A percentile compares a stretch with the other conserved stretches of the same genome.
Evolutionary conservation across 2,888 invertebrate species (phyloP).

Genomic region (Chloromyia formosa): DNA sequence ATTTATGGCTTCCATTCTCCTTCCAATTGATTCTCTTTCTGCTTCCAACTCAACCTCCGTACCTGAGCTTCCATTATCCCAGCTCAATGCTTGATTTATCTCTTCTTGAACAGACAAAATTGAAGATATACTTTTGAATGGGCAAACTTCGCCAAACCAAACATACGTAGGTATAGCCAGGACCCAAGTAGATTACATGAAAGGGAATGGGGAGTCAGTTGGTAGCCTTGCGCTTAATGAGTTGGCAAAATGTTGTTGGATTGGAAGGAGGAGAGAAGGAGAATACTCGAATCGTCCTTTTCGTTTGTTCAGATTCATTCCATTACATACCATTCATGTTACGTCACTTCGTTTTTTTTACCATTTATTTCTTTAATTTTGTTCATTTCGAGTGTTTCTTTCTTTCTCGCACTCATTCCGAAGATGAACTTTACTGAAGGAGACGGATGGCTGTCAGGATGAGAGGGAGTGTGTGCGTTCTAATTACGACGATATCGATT

Average conservation of each 20-base stretch:
- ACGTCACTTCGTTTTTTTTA: neutral
- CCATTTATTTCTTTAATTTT: slow-evolving; percentile 29
- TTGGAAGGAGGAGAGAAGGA: neutral
- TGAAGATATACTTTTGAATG: neutral
- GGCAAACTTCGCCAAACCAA: neutral
- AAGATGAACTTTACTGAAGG: slow-evolving; percentile 5
- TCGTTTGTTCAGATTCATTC: slow-evolving; percentile 11
- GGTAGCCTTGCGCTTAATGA: slow-evolving; percentile 25
- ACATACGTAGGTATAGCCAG: no score
- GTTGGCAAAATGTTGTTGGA: slow-evolving; percentile 19
- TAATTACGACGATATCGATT: slow-evolving; percentile 45
- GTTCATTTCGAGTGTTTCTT: slow-evolving; percentile 5
- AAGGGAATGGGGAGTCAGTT: neutral
- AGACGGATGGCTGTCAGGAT: slow-evolving; percentile 4
- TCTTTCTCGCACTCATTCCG: slow-evolving; percentile 13
- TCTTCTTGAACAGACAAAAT: neutral
- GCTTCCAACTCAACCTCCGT: neutral
- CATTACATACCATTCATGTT: neutral
- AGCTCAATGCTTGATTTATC: neutral
- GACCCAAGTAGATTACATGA: no score
- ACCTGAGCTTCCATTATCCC: neutral
- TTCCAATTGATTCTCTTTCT: no score
- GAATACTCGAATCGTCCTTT: neutral
- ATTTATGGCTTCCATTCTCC: no score
- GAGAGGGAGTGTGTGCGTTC: slow-evolving; percentile 22